Base-by-base conservation (phyloP, 2,113 vertebrate species). In the Choloepus hoffmanni region DNA sequence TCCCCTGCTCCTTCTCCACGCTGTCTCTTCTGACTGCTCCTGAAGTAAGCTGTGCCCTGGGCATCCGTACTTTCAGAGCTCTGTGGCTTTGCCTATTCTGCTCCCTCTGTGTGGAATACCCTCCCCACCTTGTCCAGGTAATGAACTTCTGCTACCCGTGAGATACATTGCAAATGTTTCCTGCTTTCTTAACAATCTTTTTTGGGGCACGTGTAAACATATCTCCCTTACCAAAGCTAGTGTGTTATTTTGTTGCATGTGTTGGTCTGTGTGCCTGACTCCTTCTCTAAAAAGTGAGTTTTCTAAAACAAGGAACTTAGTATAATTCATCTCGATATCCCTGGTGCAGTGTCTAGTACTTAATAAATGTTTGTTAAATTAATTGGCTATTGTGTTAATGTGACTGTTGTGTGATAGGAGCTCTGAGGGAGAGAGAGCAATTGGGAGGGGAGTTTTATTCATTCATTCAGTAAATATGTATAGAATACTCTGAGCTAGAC, bases 351-450 rank as follows among this genome's bases (percentile, higher is more conserved):
- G 58, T 62, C 50, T 68, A 26, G 19, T 67, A 53, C 53, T 85
- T 94, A 88, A 63, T 65, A 58, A 58, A 15, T 58, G 40, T 92
- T 92, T 58, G 40, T 92, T 92, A 36, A 43, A 85, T 74, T 74
- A 90, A 87, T 58, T 7, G 30, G 19, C n/a, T 72, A 36, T 87
- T n/a, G 33, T 62, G 19, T 62, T 84, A 23, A 11, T 50, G 18
- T 92, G 8, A 67, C 40, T 11, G 65, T 33, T 88, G 12, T 50
- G 8, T 76, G 40, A 21, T 58, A 4, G 53, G 33, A 84, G 13
- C 14, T 83, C 85, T 79, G 36, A 86, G 36, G 36, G 36, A 36
- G 36, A 68, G 4, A 45, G 68, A 93, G 14, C 43, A 86, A 24
- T 58, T 89, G 33, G n/a, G 16, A 63, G 40, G 6, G 6, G 48